Evolutionary conservation across 1,140 invertebrate genomes (phyloP).

Genomic region (Mya arenaria): DNA sequence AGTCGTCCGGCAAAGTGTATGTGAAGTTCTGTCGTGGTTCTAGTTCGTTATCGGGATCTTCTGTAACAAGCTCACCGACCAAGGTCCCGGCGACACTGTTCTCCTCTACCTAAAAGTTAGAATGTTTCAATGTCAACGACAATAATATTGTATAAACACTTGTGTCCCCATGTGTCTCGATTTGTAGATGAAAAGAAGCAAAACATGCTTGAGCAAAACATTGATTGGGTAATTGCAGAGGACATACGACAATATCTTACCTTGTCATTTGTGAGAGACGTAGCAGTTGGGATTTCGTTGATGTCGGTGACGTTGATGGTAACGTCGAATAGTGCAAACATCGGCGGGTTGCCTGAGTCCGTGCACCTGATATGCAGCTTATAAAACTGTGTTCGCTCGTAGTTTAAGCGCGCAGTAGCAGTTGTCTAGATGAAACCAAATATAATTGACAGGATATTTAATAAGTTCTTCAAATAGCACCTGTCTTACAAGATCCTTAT

Average conservation of each 20-base stretch:
- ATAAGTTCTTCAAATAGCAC: background rate
- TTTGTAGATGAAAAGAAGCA: too few relatives aligned
- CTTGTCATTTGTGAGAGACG: background rate
- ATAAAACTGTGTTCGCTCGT: conserved; percentile 7
- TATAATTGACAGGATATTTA: background rate
- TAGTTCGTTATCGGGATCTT: conserved; percentile 61
- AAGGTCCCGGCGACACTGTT: conserved; percentile 61
- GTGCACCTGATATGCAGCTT: conserved; percentile 33
- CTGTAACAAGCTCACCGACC: conserved; percentile 64
- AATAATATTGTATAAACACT: too few relatives aligned
- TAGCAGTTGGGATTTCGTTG: conserved; percentile 41
- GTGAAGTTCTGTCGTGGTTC: conserved; percentile 61
- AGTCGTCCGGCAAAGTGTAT: conserved; percentile 62
- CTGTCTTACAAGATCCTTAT: background rate
- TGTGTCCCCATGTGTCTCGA: too few relatives aligned
- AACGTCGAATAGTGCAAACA: conserved; percentile 36
- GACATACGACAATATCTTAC: too few relatives aligned
- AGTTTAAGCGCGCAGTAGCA: conserved; percentile 27
- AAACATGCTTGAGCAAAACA: too few relatives aligned
- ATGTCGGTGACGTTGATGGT: conserved; percentile 40
- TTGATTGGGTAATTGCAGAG: too few relatives aligned
- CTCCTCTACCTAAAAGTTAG: conserved; percentile 58
- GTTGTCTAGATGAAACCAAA: conserved; percentile 11
- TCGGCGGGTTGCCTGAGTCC: conserved; percentile 42
- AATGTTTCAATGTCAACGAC: too few relatives aligned